Conservation (phyloP, 2,888 invertebrate genomes). For the Tigriopus californicus region DNA sequence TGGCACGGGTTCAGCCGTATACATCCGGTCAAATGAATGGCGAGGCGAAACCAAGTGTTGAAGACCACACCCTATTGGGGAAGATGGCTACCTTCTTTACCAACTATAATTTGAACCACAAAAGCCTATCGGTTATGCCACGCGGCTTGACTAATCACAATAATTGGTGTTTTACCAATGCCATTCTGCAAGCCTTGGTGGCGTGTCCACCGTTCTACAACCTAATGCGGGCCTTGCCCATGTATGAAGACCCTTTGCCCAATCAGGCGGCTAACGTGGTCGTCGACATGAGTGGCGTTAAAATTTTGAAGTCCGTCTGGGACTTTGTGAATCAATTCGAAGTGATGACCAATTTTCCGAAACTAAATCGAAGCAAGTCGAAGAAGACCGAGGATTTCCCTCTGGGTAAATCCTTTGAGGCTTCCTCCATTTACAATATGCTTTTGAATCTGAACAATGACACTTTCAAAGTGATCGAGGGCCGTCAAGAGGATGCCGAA, state of each 20-base stretch:
- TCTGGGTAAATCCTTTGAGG: conserved; percentile 63
- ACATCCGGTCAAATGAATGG: background rate
- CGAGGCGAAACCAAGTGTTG: background rate
- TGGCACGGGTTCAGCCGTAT: conserved; percentile 23
- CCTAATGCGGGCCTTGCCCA: conserved; percentile 54
- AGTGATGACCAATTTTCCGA: conserved; percentile 23
- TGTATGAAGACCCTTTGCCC: conserved; percentile 7
- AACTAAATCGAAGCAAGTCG: background rate
- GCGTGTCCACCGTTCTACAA: conserved; percentile 92
- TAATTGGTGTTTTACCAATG: conserved; percentile 92
- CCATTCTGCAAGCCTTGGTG: conserved; percentile 75
- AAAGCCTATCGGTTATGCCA: conserved; percentile 58
- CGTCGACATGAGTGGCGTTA: background rate
- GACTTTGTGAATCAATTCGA: conserved; percentile 57
- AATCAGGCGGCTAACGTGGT: conserved; percentile 9
- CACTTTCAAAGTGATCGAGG: conserved; percentile 44
- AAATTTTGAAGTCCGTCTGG: background rate
- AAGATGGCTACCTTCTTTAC: conserved; percentile 46
- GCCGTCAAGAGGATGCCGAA: conserved; percentile 90
- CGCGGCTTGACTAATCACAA: conserved; percentile 79
- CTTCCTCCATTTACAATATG: conserved; percentile 65
- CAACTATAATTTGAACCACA: conserved; percentile 54
- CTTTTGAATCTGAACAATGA: conserved; percentile 52
- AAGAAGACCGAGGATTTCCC: conserved; percentile 17
- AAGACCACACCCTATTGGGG: background rate